These are phyloP conservation scores for Carcinoscorpius rotundicauda DNA, from an alignment of 1,140 invertebrate species.

Conservation along the genomic window DNA sequence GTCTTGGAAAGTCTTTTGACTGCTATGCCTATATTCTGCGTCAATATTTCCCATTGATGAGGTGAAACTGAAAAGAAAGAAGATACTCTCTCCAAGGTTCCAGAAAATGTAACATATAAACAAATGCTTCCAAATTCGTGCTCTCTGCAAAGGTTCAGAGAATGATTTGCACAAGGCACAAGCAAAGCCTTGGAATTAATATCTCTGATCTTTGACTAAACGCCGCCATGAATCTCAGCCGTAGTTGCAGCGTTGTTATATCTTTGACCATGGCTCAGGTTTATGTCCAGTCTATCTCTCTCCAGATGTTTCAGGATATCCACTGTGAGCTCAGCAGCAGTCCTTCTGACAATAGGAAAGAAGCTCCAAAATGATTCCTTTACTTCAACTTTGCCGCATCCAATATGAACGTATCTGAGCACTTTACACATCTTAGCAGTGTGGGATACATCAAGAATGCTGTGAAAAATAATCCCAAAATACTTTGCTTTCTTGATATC, in stretches of 20 bases:
- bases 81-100: background rate
- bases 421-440: slow-evolving; percentile 30
- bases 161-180: slow-evolving; percentile 6
- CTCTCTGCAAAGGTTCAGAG: background rate
- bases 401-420: slow-evolving; percentile 20
- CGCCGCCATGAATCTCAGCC: slow-evolving; percentile 19
- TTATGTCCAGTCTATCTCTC: slow-evolving; percentile 15
- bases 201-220: background rate
- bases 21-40: too few species aligned
- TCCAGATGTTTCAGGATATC: slow-evolving; percentile 8
- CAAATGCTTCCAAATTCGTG: background rate
- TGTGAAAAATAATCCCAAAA: slow-evolving; percentile 32
- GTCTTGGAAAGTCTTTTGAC: too few species aligned
- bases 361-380: slow-evolving; percentile 3
- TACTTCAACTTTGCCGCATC: slow-evolving; percentile 11
- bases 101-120: background rate
- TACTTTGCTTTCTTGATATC: slow-evolving; percentile 24
- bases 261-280: slow-evolving; percentile 19
- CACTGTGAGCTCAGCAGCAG: slow-evolving; percentile 8
- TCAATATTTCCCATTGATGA: too few species aligned
- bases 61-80: background rate
- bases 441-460: slow-evolving; percentile 31
- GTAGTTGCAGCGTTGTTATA: slow-evolving; percentile 24
- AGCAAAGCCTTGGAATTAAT: background rate
- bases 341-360: background rate